Evolutionary conservation across 2,888 invertebrate species (phyloP), one percentile per base, ranked within the genome.

Genomic region (Nemurella pictetii): DNA sequence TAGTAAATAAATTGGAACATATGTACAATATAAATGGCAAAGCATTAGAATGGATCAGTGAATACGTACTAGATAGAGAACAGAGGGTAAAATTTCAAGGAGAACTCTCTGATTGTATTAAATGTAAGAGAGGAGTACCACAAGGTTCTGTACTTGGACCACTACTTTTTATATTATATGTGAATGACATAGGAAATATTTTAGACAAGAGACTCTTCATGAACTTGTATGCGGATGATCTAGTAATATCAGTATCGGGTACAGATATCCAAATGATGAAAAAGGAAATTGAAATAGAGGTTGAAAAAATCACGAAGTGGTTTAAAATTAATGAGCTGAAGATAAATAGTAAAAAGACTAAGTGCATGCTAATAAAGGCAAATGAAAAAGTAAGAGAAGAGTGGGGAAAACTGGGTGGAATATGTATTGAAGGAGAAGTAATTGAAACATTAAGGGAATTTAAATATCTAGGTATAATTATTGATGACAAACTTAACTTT

Each of bases 91-190:
- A 85, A 26, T 86, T 84, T 20, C 83, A 36, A 29, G 80, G 75
- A 28, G 35, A 4, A 2, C 15, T 72, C 36, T 87, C 86, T 2
- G 83, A 84, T 7, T 26, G 74, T 55, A 26, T 27, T 12, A 27
- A 25, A 9, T 77, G 85, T 1, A 35, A 83, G 15, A 78, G 75
- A n/a, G 87, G 87, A 20, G 87, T 87, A 5, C 87, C 87, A 0
- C 87, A 87, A 36, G 87, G 86, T 4, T 86, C 86, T 2, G 85
- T 87, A n/a, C 81, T 87, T 12, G 87, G 86, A 9, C 87, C 87
- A 5, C 25, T 87, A 26, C 32, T 87, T 5, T 87, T 87, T 80
- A 27, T 86, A 35, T 28, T 87, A 25, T 87, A 85, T 72, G 74
- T 87, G 27, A 86, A 87, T 85, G 86, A 85, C 9, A 32, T 9